Percentiles rank a stretch among this genome's conserved stretches.
These are phyloP conservation scores for Torymus auratus DNA, from an alignment of 2,888 invertebrate species.

Conservation along the genomic window DNA sequence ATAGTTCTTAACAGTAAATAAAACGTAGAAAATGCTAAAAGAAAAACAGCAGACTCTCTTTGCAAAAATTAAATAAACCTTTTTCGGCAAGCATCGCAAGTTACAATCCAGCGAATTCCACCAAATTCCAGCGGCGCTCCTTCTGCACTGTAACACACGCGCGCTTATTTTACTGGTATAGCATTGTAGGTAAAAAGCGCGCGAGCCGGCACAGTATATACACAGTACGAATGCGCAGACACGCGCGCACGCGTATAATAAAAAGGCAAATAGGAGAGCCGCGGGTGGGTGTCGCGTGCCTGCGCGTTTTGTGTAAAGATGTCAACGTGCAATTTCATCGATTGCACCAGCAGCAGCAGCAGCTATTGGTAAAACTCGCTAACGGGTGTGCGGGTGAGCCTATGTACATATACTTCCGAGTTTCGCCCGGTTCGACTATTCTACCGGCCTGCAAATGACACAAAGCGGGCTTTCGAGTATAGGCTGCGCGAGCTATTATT, in stretches of 20 bases:
- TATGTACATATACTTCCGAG: conserved; percentile 17
- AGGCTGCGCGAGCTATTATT: conserved; percentile 14
- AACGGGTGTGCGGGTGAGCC: neutral
- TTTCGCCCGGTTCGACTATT: conserved; percentile 23
- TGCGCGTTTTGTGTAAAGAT: conserved; percentile 36
- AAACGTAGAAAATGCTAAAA: neutral
- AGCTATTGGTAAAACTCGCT: conserved; percentile 46
- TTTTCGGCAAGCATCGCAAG: too few species aligned
- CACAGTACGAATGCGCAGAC: too few species aligned
- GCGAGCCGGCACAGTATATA: too few species aligned
- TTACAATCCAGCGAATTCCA: too few species aligned
- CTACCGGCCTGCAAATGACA: conserved; percentile 35
- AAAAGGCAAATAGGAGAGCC: conserved; percentile 31
- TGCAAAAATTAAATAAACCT: too few species aligned
- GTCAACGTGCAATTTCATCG: conserved; percentile 55
- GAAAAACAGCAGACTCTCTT: too few species aligned
- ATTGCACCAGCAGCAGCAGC: conserved; percentile 35
- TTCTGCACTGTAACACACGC: too few species aligned
- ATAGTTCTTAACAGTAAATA: neutral
- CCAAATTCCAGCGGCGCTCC: too few species aligned
- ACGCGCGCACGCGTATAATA: neutral
- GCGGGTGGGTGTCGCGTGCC: neutral
- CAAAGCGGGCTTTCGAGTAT: conserved; percentile 31
- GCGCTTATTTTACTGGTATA: too few species aligned
- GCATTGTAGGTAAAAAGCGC: too few species aligned